Evolutionary conservation across 2,797 vertebrate genomes (phyloP).

Genomic region (Betta splendens): DNA sequence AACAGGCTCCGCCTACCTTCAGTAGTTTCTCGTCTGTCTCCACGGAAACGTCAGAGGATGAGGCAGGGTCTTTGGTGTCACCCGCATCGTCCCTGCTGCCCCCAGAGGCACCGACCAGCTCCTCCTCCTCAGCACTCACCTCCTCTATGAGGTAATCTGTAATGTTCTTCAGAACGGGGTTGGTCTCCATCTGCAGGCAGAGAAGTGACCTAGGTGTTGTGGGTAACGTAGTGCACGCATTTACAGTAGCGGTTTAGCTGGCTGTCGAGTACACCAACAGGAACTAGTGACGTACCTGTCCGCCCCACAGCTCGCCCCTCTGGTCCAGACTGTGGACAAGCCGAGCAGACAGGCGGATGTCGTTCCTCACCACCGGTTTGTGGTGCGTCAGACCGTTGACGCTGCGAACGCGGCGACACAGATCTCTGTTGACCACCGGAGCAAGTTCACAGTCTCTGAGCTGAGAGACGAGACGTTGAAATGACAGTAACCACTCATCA

Average conservation of each 20-base stretch:
- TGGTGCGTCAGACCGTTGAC: slow-evolving; percentile 90
- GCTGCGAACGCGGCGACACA: slow-evolving; percentile 86
- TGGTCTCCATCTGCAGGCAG: slow-evolving; percentile 75
- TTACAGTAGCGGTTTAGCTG: no score
- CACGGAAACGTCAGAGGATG: slow-evolving; percentile 84
- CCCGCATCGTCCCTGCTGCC: slow-evolving; percentile 63
- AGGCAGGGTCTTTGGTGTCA: slow-evolving; percentile 83
- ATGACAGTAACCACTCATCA: background rate
- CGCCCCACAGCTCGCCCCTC: slow-evolving; percentile 84
- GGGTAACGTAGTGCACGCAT: slow-evolving; percentile 7
- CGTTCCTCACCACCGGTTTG: slow-evolving; percentile 87
- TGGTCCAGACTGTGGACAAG: slow-evolving; percentile 89
- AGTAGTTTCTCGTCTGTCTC: slow-evolving; percentile 89
- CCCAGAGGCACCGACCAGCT: slow-evolving; percentile 82
- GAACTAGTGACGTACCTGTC: no score
- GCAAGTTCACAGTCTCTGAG: slow-evolving; percentile 89
- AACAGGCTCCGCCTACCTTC: slow-evolving; percentile 74
- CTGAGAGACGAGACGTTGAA: slow-evolving; percentile 56
- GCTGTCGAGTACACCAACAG: no score
- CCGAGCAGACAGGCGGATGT: slow-evolving; percentile 88
- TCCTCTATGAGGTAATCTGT: slow-evolving; percentile 91
- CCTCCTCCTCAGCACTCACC: slow-evolving; percentile 90
- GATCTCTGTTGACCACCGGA: slow-evolving; percentile 89
- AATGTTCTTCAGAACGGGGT: slow-evolving; percentile 90
- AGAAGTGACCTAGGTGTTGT: background rate